Evolutionary conservation across 1,140 invertebrate species (phyloP), one percentile per base, ranked within the genome.

Genomic region (Drosophila bocki): DNA sequence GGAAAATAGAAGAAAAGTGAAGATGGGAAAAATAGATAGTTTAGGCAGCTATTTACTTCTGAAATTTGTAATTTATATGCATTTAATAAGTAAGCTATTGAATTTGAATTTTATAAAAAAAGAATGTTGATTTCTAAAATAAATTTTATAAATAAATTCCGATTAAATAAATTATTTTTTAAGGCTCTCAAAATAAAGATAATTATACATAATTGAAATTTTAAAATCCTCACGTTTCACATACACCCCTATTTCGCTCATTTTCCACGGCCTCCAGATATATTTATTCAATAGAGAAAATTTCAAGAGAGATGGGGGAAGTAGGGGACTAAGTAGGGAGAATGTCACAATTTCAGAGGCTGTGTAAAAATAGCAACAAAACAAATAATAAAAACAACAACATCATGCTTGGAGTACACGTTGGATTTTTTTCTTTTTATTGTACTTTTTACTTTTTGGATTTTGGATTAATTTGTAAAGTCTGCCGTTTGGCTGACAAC

Each of bases 391-490:
- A 48, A 32, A 75, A 63, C 45, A 74, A 62, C 57, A 57, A 75
- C 59, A 75, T 41, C 59, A 75, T 41, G 22, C 63, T 53, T 7
- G 42, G 65, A 62, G 60, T 32, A 83, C 80, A 87, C 79, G 83
- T 79, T 82, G 78, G 70, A 82, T 82, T 86, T 85, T 70, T 75
- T 85, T 22, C 22, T 22, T 85, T 59, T 67, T 81, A 69, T 53
- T 82, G 54, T 15, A 47, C 44, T 48, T 48, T 48, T 48, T 26
- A 15, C 61, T 78, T 47, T 72, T 87, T 78, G 84, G 72, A 87
- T 83, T 88, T 82, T 75, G 84, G 84, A 87, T 87, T 87, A 87
- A 87, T 87, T 87, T 87, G 84, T 87, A 88, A 65, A 83, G 75
- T 74, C 76, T 81, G 65, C 44, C 65, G 45, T 63, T 45, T 48